These are phyloP conservation scores for Pseudanteris insignis DNA, from an alignment of 2,888 invertebrate genomes.

Conservation along the genomic window DNA sequence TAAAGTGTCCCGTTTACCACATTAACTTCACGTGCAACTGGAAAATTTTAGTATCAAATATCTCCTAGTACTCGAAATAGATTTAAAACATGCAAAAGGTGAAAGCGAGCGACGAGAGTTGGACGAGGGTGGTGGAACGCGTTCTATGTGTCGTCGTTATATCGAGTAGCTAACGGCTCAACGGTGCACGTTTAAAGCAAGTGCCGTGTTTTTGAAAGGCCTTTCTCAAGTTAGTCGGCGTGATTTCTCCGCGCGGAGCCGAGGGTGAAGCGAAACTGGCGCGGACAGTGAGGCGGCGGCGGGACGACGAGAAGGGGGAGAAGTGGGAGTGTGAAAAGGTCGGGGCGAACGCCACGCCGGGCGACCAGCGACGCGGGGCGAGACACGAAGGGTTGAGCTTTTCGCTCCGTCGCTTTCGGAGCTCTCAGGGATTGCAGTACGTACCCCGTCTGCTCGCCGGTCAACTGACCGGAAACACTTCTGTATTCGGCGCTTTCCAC, in stretches of 20 bases:
- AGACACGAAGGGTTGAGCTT: constrained; percentile 45
- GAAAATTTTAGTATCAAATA: no score
- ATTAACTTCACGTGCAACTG: no score
- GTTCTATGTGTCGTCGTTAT: constrained; percentile 18
- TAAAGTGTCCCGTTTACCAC: no score
- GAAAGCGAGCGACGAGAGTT: no score
- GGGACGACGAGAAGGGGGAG: constrained; percentile 19
- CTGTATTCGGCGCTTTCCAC: constrained; percentile 31
- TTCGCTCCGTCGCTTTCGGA: constrained; percentile 59
- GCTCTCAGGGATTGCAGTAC: constrained; percentile 53
- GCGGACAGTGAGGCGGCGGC: no score
- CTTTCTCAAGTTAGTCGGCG: constrained; percentile 14
- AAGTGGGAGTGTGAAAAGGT: constrained; percentile 1
- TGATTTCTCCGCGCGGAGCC: neutral
- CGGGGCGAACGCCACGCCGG: constrained; percentile 10
- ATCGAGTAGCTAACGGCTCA: constrained; percentile 23
- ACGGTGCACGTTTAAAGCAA: constrained; percentile 35
- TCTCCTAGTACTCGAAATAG: no score
- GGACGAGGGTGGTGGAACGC: no score
- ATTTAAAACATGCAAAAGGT: no score
- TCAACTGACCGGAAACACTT: constrained; percentile 60
- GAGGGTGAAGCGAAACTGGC: no score
- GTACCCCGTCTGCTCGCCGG: constrained; percentile 49
- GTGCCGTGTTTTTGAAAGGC: constrained; percentile 37
- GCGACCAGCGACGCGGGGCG: constrained; percentile 26